Evolutionary conservation across 2,797 vertebrate species (phyloP).

Genomic region (Morelia viridis): DNA sequence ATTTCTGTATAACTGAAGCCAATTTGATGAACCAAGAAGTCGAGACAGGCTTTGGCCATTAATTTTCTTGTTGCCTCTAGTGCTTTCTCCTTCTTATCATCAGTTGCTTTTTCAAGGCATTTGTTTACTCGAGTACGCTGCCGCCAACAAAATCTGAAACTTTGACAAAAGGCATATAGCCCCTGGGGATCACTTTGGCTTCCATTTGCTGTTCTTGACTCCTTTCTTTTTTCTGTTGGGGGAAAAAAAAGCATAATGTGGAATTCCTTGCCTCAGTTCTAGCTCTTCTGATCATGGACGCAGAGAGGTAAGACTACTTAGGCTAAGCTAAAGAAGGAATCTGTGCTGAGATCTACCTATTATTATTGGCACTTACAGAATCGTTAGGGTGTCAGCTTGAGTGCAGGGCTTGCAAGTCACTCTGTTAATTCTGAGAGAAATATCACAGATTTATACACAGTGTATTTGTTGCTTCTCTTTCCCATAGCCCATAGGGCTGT

Average conservation of each 20-base stretch:
- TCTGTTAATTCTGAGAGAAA: not conserved
- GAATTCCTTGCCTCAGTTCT: not conserved
- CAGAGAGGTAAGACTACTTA: not conserved
- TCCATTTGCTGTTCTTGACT: conserved; percentile 28
- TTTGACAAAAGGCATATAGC: conserved; percentile 25
- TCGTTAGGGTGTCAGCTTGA: not conserved
- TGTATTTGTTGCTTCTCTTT: not conserved
- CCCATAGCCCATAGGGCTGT: not conserved
- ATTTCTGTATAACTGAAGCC: not conserved
- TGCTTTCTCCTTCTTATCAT: conserved; percentile 13
- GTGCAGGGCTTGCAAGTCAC: not conserved
- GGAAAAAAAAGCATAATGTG: not conserved
- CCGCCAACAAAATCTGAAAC: conserved; percentile 14
- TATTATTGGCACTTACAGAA: not conserved
- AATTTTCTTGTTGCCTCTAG: conserved; percentile 8
- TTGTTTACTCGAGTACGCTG: conserved; percentile 20
- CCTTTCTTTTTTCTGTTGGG: conserved; percentile 11
- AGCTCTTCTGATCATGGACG: not conserved
- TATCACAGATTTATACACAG: not conserved
- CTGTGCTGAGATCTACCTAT: not conserved
- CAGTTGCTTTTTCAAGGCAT: conserved; percentile 5
- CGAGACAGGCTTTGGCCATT: conserved; percentile 15
- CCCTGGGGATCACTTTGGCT: conserved; percentile 7
- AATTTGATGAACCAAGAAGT: conserved; percentile 23
- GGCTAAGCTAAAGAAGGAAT: not conserved